Conservation (phyloP, 2,113 vertebrate genomes). For the Rhea pennata region DNA sequence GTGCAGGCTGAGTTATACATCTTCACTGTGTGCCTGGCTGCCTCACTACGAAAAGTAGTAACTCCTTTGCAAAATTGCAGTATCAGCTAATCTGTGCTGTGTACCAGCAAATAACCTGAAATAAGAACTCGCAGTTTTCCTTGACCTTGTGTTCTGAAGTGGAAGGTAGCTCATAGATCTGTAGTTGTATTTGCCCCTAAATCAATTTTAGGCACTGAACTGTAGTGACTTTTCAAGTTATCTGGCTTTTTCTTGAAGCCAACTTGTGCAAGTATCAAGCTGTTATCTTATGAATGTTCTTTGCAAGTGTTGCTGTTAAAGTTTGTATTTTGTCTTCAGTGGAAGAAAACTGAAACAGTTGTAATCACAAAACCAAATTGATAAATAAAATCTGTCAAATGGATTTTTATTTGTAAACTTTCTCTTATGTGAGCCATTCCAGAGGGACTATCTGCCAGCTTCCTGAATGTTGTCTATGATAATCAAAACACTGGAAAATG, state of each 20-base stretch:
- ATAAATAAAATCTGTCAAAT: constrained; percentile 81
- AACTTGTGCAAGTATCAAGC: constrained; percentile 43
- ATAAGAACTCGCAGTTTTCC: constrained; percentile 42
- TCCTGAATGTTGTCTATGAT: background rate
- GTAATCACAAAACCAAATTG: constrained; percentile 75
- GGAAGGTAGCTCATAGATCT: constrained; percentile 49
- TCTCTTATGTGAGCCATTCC: background rate
- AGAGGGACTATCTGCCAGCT: background rate
- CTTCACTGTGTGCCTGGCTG: constrained; percentile 37
- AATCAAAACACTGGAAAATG: background rate
- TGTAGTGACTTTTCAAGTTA: constrained; percentile 67
- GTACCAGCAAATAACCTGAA: constrained; percentile 16
- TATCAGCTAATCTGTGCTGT: constrained; percentile 2
- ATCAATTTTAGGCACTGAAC: constrained; percentile 49
- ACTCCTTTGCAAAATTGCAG: background rate
- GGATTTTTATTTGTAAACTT: constrained; percentile 32
- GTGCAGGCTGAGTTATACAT: constrained; percentile 7
- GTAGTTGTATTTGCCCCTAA: constrained; percentile 38
- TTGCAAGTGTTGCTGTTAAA: constrained; percentile 76
- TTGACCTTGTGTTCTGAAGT: constrained; percentile 53
- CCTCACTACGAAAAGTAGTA: background rate
- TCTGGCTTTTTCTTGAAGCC: constrained; percentile 69
- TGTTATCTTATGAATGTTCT: constrained; percentile 71
- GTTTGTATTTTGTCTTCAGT: constrained; percentile 75
- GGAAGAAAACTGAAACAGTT: constrained; percentile 71